These are phyloP conservation scores for Bucco capensis DNA, from an alignment of 2,113 vertebrate genomes.

Conservation along the genomic window DNA sequence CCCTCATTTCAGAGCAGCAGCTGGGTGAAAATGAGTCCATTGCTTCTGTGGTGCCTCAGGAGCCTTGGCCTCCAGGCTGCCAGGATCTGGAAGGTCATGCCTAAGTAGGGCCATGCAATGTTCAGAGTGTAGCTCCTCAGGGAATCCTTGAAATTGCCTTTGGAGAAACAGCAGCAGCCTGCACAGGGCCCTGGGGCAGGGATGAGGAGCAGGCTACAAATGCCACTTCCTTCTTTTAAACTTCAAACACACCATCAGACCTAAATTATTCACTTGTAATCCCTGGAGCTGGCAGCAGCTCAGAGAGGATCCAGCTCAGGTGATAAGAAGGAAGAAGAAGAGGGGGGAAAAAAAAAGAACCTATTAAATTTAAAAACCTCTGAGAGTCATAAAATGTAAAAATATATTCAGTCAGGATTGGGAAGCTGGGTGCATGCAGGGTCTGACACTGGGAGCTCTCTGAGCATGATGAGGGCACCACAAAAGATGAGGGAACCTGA, in stretches of 20 bases:
- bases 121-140: background rate
- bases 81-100: background rate
- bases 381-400: constrained; percentile 58
- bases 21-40: rapidly evolving
- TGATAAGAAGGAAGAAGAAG: constrained; percentile 63
- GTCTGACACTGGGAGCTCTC: background rate
- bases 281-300: constrained; percentile 58
- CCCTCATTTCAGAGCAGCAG: background rate
- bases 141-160: background rate
- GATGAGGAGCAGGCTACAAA: constrained; percentile 6
- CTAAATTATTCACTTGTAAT: constrained; percentile 73
- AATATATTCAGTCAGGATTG: constrained; percentile 33
- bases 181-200: background rate
- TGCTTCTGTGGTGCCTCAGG: background rate
- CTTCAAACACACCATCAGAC: constrained; percentile 64
- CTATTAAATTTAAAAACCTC: constrained; percentile 72
- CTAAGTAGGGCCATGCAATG: background rate
- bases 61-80: background rate
- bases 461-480: background rate
- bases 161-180: background rate
- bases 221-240: background rate
- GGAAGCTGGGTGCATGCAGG: background rate
- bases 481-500: background rate
- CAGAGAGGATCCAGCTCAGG: constrained; percentile 67
- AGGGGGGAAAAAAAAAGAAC: constrained; percentile 38